Evolutionary conservation across 2,888 invertebrate species (phyloP).

Genomic region (Parapristionchus giblindavisi): DNA sequence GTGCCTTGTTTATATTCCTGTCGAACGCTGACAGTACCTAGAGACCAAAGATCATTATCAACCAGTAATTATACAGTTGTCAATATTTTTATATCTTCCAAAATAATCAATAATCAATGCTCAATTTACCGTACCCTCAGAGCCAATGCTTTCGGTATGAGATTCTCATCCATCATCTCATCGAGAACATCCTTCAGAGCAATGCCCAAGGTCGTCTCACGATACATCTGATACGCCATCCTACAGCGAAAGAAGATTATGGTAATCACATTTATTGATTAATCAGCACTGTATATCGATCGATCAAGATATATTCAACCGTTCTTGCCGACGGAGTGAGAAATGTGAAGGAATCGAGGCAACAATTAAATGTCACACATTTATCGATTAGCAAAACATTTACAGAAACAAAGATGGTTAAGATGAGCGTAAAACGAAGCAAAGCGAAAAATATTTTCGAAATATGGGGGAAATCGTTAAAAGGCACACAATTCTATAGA

Average conservation of each 20-base stretch:
- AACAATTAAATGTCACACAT: too few relatives aligned
- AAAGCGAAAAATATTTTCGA: too few relatives aligned
- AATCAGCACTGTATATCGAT: not conserved
- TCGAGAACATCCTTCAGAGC: constrained; percentile 96
- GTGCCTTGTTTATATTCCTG: constrained; percentile 91
- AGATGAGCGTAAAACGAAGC: too few relatives aligned
- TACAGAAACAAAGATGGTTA: too few relatives aligned
- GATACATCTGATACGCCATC: constrained; percentile 86
- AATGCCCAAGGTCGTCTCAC: constrained; percentile 95
- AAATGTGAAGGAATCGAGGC: too few relatives aligned
- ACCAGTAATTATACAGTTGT: not conserved
- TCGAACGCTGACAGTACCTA: constrained; percentile 93
- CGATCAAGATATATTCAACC: too few relatives aligned
- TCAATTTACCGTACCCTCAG: constrained; percentile 20
- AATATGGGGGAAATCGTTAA: too few relatives aligned
- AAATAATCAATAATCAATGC: not conserved
- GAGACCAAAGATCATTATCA: not conserved
- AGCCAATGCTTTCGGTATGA: constrained; percentile 27
- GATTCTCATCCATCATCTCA: constrained; percentile 77
- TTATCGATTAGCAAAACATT: too few relatives aligned
- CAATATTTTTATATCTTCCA: not conserved
- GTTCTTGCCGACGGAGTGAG: too few relatives aligned
- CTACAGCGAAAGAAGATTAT: constrained; percentile 20
- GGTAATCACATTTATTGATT: not conserved
- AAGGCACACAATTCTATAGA: too few relatives aligned